Base-by-base conservation (phyloP, 2,797 vertebrate genomes). In the Takifugu rubripes region DNA sequence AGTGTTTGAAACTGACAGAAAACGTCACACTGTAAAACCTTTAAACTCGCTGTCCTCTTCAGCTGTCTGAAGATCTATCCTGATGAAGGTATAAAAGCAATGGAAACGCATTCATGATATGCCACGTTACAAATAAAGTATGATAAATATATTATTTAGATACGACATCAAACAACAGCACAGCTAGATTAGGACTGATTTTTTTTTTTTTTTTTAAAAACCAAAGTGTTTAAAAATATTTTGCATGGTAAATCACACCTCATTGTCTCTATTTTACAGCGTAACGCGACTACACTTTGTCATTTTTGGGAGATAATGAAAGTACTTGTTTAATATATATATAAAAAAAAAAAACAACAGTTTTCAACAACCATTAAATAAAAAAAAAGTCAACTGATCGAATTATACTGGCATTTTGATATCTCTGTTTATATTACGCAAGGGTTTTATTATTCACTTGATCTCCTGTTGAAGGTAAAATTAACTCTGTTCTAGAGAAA, bases 151-250 rank as follows among this genome's bases (percentile, higher is more conserved):
- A 49, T 56, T 0, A 48, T 56, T 58, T 52, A 59, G 64, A 68
- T 76, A 85, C 67, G 77, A 81, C 81, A 66, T 64, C 68, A 72
- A 82, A 79, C 57, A 60, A 71, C 60, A 73, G 81, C 72, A 82
- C 50, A 74, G 76, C 74, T 75, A 75, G 61, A 74, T 74, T 52
- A 76, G 84, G 79, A 85, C 59, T 16, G 54, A 51, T 63, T 64
- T 60, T 58, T 75, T 36, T 71, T 52, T 17, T 17, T 17, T 21
- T 21, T 21, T 40, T 40, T 3, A 15, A 14, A 72, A 78, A 79
- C 76, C 56, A 74, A 81, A 57, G 42, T 61, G 6, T 69, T 49
- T 58, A 62, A 69, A 82, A 81, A 74, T 59, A 85, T 68, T 78
- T 72, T 86, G 67, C 61, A 78, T 69, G 71, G 58, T 70, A 85